Conservation (phyloP, 2,797 vertebrate genomes). For the Sphenodon punctatus region DNA sequence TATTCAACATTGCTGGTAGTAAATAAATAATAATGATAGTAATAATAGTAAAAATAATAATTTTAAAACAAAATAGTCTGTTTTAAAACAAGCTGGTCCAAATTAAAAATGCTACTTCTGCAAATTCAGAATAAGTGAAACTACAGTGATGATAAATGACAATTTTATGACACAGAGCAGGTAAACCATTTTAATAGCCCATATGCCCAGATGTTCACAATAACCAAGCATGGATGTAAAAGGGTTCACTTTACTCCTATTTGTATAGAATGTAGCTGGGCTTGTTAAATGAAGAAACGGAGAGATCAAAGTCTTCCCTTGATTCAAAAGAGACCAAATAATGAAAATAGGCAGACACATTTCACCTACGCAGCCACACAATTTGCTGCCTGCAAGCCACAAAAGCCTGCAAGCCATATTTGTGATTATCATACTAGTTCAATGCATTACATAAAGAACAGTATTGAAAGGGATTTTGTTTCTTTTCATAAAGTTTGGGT, state of each 20-base stretch:
- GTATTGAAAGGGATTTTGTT: accelerated
- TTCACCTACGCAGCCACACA: conserved; percentile 5
- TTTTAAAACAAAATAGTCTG: not conserved
- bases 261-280: not conserved
- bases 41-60: too few relatives aligned
- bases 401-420: conserved; percentile 22
- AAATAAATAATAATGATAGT: too few relatives aligned
- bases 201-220: not conserved
- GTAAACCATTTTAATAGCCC: not conserved
- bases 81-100: too few relatives aligned
- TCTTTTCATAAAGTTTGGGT: not conserved
- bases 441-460: not conserved
- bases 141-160: accelerated
- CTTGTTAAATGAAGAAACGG: conserved; percentile 11
- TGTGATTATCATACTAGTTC: conserved; percentile 23
- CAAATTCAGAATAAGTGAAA: not conserved
- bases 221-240: not conserved
- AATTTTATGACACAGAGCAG: not conserved
- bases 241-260: conserved; percentile 12
- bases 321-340: not conserved
- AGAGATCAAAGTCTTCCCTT: not conserved
- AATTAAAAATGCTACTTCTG: too few relatives aligned
- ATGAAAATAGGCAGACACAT: conserved; percentile 34
- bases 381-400: conserved; percentile 19
- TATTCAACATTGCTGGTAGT: too few relatives aligned